A percentile compares a stretch with the other conserved stretches of the same genome.
Conservation (phyloP, 2,888 invertebrate genomes). For the Melinaea marsaeus region DNA sequence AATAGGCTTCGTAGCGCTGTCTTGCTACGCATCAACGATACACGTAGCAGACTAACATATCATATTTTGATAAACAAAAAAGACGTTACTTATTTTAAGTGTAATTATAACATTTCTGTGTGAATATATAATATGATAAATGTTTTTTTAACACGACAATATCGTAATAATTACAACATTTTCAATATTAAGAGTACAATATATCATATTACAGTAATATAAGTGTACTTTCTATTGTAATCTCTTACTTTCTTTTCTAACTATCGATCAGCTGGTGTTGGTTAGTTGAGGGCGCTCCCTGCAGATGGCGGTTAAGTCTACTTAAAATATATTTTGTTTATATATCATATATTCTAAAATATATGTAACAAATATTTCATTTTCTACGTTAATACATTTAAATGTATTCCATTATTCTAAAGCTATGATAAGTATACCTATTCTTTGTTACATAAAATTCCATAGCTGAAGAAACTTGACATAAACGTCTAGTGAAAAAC, state of each 20-base stretch:
- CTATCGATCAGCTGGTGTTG: conserved; percentile 4
- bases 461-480: no score
- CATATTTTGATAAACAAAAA: background rate
- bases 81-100: no score
- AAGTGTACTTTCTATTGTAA: conserved; percentile 8
- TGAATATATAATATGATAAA: no score
- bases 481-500: no score
- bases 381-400: no score
- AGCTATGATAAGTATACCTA: no score
- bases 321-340: background rate
- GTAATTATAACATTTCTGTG: no score
- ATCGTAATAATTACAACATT: no score
- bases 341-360: background rate
- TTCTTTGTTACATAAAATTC: no score
- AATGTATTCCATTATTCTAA: no score
- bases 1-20: background rate
- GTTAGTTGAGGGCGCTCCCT: conserved; percentile 4
- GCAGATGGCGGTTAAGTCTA: conserved; percentile 1
- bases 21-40: background rate
- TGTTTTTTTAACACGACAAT: no score
- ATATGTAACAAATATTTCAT: background rate
- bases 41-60: background rate
- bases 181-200: no score
- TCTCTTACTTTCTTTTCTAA: conserved; percentile 10
- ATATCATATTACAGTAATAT: background rate